These are phyloP conservation scores for Miichthys miiuy DNA, from an alignment of 2,797 vertebrate genomes.

Conservation along the genomic window DNA sequence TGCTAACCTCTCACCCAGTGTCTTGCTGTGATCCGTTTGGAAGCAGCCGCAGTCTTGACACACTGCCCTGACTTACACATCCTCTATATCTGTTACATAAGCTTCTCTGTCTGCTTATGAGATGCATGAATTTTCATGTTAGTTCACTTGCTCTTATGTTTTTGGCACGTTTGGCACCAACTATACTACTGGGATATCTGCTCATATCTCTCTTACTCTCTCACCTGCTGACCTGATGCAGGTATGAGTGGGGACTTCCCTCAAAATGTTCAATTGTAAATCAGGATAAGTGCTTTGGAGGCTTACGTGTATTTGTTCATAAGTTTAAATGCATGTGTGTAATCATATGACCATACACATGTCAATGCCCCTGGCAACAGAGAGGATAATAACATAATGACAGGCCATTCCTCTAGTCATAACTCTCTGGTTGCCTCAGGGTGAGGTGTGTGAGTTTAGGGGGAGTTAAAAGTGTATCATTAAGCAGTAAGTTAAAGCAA, in stretches of 20 bases:
- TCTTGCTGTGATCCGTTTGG: constrained; percentile 14
- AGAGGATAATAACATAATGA: constrained; percentile 65
- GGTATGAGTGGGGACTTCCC: constrained; percentile 55
- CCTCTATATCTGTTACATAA: constrained; percentile 9
- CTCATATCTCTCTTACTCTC: constrained; percentile 5
- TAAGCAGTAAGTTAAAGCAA: neutral
- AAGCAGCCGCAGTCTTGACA: constrained; percentile 29
- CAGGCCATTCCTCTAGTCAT: constrained; percentile 45
- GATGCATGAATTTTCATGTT: constrained; percentile 12
- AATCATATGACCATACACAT: constrained; percentile 26
- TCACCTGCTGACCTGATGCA: constrained; percentile 34
- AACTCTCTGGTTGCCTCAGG: constrained; percentile 45
- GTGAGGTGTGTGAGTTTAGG: constrained; percentile 39
- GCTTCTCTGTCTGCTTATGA: constrained; percentile 4
- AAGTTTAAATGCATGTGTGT: constrained; percentile 18
- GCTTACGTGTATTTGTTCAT: constrained; percentile 31
- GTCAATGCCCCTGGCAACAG: constrained; percentile 32
- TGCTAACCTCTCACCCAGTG: constrained; percentile 16
- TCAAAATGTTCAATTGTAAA: constrained; percentile 34
- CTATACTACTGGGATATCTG: neutral
- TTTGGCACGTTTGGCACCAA: neutral
- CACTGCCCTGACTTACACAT: constrained; percentile 38
- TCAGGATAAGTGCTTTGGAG: constrained; percentile 26
- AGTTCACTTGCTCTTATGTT: neutral
- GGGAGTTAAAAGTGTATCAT: neutral